Evolutionary conservation across 2,797 vertebrate species (phyloP).

Genomic region (Anguilla obscura): DNA sequence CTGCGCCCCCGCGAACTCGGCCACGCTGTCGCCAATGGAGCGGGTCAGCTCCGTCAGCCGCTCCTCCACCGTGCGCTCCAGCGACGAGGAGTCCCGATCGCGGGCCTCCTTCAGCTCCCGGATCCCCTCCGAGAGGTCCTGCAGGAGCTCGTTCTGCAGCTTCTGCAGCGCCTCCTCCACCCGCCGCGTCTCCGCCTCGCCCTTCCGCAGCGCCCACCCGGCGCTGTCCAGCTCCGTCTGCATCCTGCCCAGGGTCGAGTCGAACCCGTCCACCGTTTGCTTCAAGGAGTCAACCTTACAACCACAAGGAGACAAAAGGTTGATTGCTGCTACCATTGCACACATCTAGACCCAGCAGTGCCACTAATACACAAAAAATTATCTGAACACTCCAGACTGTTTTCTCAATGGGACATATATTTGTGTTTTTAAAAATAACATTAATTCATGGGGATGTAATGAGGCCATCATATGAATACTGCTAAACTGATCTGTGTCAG

Average conservation of each 20-base stretch:
- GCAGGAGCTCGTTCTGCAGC: slow-evolving; percentile 88
- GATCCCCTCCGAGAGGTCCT: slow-evolving; percentile 85
- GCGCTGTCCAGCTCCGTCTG: slow-evolving; percentile 82
- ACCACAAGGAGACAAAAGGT: slow-evolving; percentile 43
- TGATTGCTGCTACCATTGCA: not conserved
- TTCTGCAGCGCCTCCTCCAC: slow-evolving; percentile 90
- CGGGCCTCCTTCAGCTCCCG: slow-evolving; percentile 87
- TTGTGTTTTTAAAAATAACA: not conserved
- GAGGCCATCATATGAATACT: not conserved
- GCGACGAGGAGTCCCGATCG: slow-evolving; percentile 84
- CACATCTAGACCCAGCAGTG: not conserved
- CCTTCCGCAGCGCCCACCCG: slow-evolving; percentile 75
- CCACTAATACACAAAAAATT: not conserved
- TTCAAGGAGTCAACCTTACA: slow-evolving; percentile 82
- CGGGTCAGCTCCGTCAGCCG: slow-evolving; percentile 86
- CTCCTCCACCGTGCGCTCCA: slow-evolving; percentile 89
- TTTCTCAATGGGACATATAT: not conserved
- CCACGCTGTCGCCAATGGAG: slow-evolving; percentile 85
- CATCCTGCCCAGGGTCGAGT: slow-evolving; percentile 76
- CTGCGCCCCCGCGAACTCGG: slow-evolving; percentile 84
- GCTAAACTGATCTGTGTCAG: not conserved
- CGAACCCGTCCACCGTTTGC: slow-evolving; percentile 74
- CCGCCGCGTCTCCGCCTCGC: slow-evolving; percentile 81
- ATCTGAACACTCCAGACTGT: not conserved
- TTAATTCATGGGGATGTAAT: not conserved